Conservation (phyloP, 2,113 vertebrate genomes). For the Lipophrys pholis region DNA sequence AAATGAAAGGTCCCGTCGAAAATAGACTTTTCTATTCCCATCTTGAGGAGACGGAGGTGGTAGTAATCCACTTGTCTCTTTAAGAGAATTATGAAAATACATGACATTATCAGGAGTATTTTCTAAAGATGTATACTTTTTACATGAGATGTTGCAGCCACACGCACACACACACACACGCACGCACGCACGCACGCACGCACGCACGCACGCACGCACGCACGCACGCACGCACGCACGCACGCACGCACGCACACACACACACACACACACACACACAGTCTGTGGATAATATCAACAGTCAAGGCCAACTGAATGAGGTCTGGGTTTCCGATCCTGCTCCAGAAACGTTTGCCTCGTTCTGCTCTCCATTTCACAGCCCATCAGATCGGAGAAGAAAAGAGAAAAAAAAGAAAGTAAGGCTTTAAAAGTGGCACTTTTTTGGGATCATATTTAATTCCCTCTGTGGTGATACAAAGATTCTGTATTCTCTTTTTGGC, state of each 20-base stretch:
- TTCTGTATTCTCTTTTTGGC: constrained; percentile 5
- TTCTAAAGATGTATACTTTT: neutral
- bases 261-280: too few relatives aligned
- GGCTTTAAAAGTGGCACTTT: neutral
- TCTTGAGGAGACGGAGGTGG: neutral
- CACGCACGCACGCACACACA: too few relatives aligned
- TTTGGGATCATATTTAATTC: constrained; percentile 10
- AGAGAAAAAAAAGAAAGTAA: neutral
- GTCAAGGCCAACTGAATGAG: constrained; percentile 24
- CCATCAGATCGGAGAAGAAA: constrained; percentile 9
- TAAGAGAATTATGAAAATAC: neutral
- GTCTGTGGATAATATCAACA: neutral
- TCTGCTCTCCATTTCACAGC: constrained; percentile 24
- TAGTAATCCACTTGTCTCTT: constrained; percentile 1
- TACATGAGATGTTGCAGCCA: neutral
- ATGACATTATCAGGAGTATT: neutral
- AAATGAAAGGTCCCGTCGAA: constrained; percentile 7
- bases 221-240: too few relatives aligned
- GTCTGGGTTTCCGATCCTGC: constrained; percentile 1
- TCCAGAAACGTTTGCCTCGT: constrained; percentile 11
- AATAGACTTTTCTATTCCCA: constrained; percentile 4
- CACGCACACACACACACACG: too few relatives aligned
- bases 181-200: too few relatives aligned
- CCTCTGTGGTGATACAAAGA: neutral
- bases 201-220: too few relatives aligned